phyloP scores from a whole-genome alignment of 2,888 invertebrate species.

The Sinelater perroti region DNA sequence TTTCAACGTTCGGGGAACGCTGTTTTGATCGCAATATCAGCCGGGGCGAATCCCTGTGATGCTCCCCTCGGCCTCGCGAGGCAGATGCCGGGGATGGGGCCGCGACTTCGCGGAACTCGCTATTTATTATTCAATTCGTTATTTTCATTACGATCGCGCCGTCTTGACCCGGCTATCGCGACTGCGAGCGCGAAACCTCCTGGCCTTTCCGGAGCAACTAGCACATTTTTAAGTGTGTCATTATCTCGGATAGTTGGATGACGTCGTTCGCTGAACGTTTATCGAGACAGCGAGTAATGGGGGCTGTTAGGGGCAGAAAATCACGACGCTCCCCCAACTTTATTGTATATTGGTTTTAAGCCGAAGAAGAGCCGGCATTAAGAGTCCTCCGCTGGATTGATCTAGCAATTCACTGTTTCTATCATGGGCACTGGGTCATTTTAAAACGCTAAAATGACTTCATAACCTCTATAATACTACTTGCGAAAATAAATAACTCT shows the following conservation, averaged over 20 bases:
- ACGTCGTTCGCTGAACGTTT: slow-evolving; percentile 30
- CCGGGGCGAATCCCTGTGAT: slow-evolving; percentile 28
- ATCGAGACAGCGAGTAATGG: slow-evolving; percentile 34
- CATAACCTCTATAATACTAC: no score
- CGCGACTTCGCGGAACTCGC: slow-evolving; percentile 23
- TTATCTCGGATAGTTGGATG: slow-evolving; percentile 24
- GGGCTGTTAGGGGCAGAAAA: slow-evolving; percentile 39
- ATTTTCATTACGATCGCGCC: slow-evolving; percentile 23
- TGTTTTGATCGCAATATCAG: slow-evolving; percentile 49
- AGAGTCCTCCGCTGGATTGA: background rate
- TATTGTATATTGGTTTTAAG: slow-evolving; percentile 41
- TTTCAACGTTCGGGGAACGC: slow-evolving; percentile 43
- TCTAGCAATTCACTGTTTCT: slow-evolving; percentile 1
- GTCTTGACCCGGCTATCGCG: slow-evolving; percentile 9
- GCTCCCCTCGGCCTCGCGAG: slow-evolving; percentile 26
- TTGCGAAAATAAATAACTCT: no score
- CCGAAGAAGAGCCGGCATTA: slow-evolving; percentile 24
- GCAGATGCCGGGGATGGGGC: slow-evolving; percentile 19
- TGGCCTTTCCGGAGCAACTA: slow-evolving; percentile 13
- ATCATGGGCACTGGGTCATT: no score
- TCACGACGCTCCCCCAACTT: slow-evolving; percentile 40
- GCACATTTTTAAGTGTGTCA: slow-evolving; percentile 23
- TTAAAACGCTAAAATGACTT: no score
- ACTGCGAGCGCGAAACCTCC: slow-evolving; percentile 3
- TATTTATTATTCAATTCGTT: slow-evolving; percentile 28